Evolutionary conservation across 1,140 invertebrate genomes (phyloP).

Genomic region (Drosophila insularis): DNA sequence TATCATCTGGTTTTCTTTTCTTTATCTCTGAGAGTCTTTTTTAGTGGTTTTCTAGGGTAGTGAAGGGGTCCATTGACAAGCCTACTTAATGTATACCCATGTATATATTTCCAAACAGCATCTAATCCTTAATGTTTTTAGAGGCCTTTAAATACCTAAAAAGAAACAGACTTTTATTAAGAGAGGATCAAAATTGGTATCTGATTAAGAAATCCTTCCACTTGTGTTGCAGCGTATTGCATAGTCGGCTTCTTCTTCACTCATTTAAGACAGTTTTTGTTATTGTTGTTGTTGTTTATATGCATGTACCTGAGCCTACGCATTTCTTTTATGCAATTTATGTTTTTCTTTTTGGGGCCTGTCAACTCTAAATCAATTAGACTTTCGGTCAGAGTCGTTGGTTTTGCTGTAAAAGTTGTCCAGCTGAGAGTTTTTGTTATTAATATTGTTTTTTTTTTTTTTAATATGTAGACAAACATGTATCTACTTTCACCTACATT

Average conservation of each 20-base stretch:
- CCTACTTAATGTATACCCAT: too few species aligned
- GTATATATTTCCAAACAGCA: too few species aligned
- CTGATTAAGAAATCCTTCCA: too few species aligned
- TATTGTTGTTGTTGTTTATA: not conserved
- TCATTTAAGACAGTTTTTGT: not conserved
- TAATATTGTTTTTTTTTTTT: not conserved
- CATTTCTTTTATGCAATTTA: conserved; percentile 20
- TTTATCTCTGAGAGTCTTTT: not conserved
- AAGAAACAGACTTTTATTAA: too few species aligned
- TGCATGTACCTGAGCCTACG: conserved; percentile 17
- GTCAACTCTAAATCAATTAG: conserved; percentile 22
- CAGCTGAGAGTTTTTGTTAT: not conserved
- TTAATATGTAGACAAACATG: not conserved
- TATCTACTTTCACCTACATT: conserved; percentile 12
- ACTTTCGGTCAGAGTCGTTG: conserved; percentile 3
- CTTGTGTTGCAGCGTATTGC: too few species aligned
- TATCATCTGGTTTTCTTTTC: conserved; percentile 2
- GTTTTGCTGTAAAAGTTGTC: conserved; percentile 15
- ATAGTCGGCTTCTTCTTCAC: not conserved
- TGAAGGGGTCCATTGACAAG: not conserved
- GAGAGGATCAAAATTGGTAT: too few species aligned
- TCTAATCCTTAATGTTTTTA: too few species aligned
- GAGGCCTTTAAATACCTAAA: too few species aligned
- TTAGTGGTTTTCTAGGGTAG: not conserved
- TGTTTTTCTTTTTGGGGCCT: conserved; percentile 8